Conservation (phyloP, 23 tunicate species). For the Trididemnum miniatum region DNA sequence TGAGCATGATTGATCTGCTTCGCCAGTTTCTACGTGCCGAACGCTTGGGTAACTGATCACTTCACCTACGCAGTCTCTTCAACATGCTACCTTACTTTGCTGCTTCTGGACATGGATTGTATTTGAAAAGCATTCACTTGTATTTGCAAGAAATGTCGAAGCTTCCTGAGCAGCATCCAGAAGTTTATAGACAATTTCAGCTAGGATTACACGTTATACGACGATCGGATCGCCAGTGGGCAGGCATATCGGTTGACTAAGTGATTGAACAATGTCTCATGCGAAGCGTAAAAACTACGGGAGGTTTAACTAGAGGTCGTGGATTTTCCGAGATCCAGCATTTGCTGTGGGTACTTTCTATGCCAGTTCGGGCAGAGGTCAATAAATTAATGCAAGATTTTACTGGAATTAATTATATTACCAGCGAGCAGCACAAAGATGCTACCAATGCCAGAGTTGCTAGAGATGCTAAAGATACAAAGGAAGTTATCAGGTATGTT, state of each 20-base stretch:
- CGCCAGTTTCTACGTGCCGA: not conserved
- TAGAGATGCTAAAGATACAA: not conserved
- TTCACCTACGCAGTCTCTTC: not conserved
- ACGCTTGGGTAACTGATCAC: not conserved
- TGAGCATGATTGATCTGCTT: not conserved
- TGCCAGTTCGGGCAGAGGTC: not conserved
- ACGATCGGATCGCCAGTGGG: not conserved
- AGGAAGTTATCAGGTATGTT: not conserved
- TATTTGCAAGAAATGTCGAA: too few species aligned
- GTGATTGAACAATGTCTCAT: conserved; percentile 7
- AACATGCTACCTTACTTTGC: conserved; percentile 2
- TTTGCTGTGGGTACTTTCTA: not conserved
- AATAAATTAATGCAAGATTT: conserved; percentile 3
- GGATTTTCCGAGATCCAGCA: not conserved
- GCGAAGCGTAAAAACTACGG: not conserved
- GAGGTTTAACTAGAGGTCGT: not conserved
- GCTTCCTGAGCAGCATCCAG: not conserved
- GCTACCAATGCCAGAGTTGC: not conserved
- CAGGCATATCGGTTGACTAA: not conserved
- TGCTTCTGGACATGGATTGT: not conserved
- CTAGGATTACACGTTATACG: not conserved
- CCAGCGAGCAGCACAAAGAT: conserved; percentile 18
- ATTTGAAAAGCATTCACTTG: conserved; percentile 4
- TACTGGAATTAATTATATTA: not conserved
- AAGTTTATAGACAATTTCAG: not conserved